Percentiles rank a stretch among this genome's conserved stretches.
These are phyloP conservation scores for Nansenia antarctica DNA, from an alignment of 2,113 vertebrate species.

Conservation along the genomic window DNA sequence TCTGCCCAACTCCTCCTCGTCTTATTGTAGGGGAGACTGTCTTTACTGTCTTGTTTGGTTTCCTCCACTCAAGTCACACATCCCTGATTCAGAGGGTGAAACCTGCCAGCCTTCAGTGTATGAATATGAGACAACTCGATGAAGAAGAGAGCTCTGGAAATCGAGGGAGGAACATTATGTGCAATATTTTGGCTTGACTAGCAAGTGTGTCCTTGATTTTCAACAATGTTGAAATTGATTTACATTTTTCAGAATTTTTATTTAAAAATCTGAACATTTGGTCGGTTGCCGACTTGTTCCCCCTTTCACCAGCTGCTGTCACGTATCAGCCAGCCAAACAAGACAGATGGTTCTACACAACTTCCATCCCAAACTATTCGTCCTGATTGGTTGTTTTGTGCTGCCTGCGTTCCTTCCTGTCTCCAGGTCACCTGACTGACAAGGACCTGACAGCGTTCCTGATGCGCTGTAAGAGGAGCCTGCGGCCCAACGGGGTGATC, in stretches of 20 bases:
- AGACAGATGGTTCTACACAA: background rate
- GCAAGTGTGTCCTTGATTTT: too few species aligned
- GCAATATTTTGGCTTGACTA: too few species aligned
- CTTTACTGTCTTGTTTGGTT: background rate
- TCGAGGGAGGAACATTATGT: too few species aligned
- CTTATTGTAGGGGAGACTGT: conserved; percentile 3
- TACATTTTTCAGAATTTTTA: too few species aligned
- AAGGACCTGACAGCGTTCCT: conserved; percentile 91
- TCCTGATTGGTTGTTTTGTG: background rate
- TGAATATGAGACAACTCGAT: background rate
- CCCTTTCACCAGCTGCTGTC: too few species aligned
- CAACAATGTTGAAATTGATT: too few species aligned
- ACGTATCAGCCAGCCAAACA: too few species aligned
- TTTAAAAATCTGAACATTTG: too few species aligned
- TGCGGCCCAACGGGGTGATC: conserved; percentile 87
- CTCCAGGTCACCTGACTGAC: conserved; percentile 89
- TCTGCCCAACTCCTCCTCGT: conserved; percentile 4
- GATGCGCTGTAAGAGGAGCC: conserved; percentile 81
- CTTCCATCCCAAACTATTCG: too few species aligned
- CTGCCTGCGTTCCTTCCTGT: conserved; percentile 72
- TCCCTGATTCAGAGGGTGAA: background rate
- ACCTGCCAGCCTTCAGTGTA: background rate
- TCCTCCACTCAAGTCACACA: conserved; percentile 4
- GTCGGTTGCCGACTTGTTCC: too few species aligned
- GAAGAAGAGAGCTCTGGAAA: background rate